Evolutionary conservation across 2,113 vertebrate genomes (phyloP).

Genomic region (Campylorhamphus procurvoides): DNA sequence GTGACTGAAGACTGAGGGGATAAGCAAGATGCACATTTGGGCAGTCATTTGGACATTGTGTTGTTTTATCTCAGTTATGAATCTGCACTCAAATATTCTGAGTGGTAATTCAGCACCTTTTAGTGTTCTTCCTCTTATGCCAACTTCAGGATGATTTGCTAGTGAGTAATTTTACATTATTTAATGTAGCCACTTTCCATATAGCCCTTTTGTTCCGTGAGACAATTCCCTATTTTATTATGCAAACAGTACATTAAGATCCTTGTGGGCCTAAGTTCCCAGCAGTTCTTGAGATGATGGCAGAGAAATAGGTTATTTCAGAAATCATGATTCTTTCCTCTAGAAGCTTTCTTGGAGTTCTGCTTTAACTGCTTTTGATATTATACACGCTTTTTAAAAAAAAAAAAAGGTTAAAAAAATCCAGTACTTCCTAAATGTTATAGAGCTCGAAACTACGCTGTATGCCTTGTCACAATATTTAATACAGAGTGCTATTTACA

Average conservation of each 20-base stretch:
- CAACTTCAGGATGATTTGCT: neutral
- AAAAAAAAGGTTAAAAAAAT: neutral
- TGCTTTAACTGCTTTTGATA: conserved; percentile 44
- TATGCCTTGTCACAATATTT: conserved; percentile 84
- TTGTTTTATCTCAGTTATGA: neutral
- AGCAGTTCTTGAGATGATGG: conserved; percentile 6
- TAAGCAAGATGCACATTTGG: neutral
- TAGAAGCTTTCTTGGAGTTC: conserved; percentile 36
- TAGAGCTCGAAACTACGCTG: conserved; percentile 52
- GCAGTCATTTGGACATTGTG: fast-evolving
- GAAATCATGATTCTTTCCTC: conserved; percentile 56
- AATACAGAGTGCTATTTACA: conserved; percentile 80
- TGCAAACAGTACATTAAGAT: conserved; percentile 62
- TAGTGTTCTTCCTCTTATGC: neutral
- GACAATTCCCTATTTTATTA: conserved; percentile 62
- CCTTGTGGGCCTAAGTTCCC: conserved; percentile 46
- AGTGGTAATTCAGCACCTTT: conserved; percentile 30
- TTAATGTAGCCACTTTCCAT: conserved; percentile 52
- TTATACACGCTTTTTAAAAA: neutral
- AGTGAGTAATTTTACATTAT: conserved; percentile 53
- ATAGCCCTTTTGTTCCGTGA: conserved; percentile 43
- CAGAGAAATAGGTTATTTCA: conserved; percentile 45
- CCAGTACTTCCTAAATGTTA: conserved; percentile 66
- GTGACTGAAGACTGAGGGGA: neutral
- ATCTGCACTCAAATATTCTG: neutral